Base-by-base conservation (phyloP, 2,797 vertebrate species). In the Thunnus albacares region DNA sequence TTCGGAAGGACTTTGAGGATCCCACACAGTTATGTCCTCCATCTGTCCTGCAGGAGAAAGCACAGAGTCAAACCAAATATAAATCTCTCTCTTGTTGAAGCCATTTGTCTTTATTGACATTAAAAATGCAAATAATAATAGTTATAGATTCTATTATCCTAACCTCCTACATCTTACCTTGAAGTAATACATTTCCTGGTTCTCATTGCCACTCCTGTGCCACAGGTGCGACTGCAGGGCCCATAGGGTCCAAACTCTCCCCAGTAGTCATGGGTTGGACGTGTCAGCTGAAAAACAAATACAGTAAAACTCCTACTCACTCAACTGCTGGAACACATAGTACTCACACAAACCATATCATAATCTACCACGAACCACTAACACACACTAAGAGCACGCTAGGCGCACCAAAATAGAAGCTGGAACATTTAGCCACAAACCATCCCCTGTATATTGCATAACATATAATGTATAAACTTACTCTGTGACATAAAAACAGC, bases 201-300 rank as follows among this genome's bases (percentile, higher is more conserved):
- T 77, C 93, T 95, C 93, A 95, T 88, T 69, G 96, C 93, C 81
- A 99, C 93, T 56, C 98, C 98, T 1, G 94, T 96, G 0, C 97
- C 98, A 52, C 98, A 99, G 84, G 96, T 97, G 65, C 97, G 94
- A 74, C 97, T 99, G 93, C 98, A 99, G 68, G 93, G 83, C 47
- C 96, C 93, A 90, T 96, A 98, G 30, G 95, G 89, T 30, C 96
- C 95, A 93, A 97, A 98, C 81, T 93, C 92, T 2, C 95, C 97
- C 97, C 97, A 99, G 88, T 91, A 90, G 81, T 96, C 96, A 53
- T 89, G 73, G 51, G 55, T 75, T 0, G 95, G 90, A 35, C 35
- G 79, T 18, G 77, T 81, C n/a, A 89, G 24, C 92, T 95, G 49
- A 43, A 35, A 10, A 67, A 68, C 41, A 41, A 15, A 81, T n/a